Evolutionary conservation across 2,888 invertebrate species (phyloP).

Genomic region (Eupithecia vulgata): DNA sequence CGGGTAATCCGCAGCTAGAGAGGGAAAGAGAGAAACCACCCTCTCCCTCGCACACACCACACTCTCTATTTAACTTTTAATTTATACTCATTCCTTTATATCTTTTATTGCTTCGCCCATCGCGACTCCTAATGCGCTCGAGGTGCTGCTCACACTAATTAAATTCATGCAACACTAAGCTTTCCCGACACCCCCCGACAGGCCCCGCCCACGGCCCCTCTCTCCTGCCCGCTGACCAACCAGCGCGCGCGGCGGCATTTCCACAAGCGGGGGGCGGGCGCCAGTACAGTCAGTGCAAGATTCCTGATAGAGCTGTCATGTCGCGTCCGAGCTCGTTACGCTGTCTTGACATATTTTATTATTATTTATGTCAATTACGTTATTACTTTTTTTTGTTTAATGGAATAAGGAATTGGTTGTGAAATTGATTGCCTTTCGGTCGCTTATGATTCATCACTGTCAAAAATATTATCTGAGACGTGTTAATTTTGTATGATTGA

Average conservation of each 20-base stretch:
- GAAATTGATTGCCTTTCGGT: conserved; percentile 83
- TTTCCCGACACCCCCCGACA: conserved; percentile 55
- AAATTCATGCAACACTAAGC: conserved; percentile 84
- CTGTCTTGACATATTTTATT: conserved; percentile 83
- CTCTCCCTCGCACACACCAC: conserved; percentile 63
- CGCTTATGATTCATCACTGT: conserved; percentile 83
- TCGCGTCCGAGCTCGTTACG: conserved; percentile 81
- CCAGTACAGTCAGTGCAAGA: conserved; percentile 72
- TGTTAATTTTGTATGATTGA: conserved; percentile 83
- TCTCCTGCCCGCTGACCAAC: conserved; percentile 56
- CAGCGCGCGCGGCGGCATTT: conserved; percentile 48
- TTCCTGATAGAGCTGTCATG: conserved; percentile 82
- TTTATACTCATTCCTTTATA: conserved; percentile 85
- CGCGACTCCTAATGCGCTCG: conserved; percentile 83
- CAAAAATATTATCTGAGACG: conserved; percentile 79
- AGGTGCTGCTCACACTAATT: conserved; percentile 83
- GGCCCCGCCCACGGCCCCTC: conserved; percentile 56
- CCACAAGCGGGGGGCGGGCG: conserved; percentile 50
- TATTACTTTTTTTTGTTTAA: conserved; percentile 83
- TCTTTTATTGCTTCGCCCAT: conserved; percentile 85
- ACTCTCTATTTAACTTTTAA: conserved; percentile 84
- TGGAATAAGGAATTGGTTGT: conserved; percentile 83
- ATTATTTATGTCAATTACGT: conserved; percentile 84
- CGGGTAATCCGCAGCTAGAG: conserved; percentile 63
- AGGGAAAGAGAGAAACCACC: conserved; percentile 48